These are phyloP conservation scores for Melieria crassipennis DNA, from an alignment of 2,888 invertebrate species.

Conservation along the genomic window DNA sequence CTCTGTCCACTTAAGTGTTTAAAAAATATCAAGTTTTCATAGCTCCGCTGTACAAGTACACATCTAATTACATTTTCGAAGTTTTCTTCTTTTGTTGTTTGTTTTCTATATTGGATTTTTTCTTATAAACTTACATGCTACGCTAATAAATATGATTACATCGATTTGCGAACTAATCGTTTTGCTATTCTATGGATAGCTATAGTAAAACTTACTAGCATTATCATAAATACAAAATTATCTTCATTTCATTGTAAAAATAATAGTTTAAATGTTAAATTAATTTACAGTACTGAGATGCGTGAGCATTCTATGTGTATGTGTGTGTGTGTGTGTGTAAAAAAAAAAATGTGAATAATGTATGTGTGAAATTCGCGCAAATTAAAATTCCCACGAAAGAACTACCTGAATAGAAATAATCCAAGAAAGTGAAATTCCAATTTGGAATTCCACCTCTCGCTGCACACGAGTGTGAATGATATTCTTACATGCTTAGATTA, in stretches of 20 bases:
- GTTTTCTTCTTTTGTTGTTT: constrained; percentile 4
- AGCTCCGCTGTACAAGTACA: constrained; percentile 9
- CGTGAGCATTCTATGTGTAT: constrained; percentile 8
- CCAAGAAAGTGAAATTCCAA: constrained; percentile 36
- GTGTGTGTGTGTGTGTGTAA: neutral
- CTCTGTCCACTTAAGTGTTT: too few relatives aligned
- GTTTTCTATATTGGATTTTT: constrained; percentile 17
- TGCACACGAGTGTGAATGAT: neutral
- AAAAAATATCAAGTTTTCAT: too few relatives aligned
- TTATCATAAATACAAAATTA: constrained; percentile 27
- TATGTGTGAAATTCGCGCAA: neutral
- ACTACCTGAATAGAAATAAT: constrained; percentile 22
- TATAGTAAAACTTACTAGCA: constrained; percentile 30
- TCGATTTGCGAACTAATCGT: constrained; percentile 11
- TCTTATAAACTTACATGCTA: constrained; percentile 29
- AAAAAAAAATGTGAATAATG: neutral
- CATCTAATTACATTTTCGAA: constrained; percentile 18
- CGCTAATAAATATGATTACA: constrained; percentile 13
- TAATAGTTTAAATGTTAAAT: constrained; percentile 11
- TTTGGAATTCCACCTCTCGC: constrained; percentile 36
- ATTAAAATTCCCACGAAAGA: constrained; percentile 5
- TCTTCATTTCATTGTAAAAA: constrained; percentile 22
- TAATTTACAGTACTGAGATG: constrained; percentile 26
- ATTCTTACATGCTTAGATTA: constrained; percentile 16
- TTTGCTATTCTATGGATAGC: constrained; percentile 16